phyloP scores from a whole-genome alignment of 1,140 invertebrate species.

The Drosophila varians region DNA sequence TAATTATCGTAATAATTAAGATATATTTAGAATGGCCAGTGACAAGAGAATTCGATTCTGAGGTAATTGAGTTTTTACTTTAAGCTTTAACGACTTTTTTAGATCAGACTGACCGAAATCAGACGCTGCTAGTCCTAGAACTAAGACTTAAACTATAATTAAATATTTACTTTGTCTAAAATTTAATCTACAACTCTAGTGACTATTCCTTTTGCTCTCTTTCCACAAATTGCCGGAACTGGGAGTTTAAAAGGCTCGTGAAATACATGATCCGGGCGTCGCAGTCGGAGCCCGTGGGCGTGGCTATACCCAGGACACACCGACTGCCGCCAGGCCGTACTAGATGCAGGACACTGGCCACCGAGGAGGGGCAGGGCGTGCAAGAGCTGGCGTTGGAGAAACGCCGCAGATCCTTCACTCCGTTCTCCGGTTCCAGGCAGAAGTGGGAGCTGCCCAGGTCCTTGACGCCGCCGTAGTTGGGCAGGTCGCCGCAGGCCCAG shows the following conservation, averaged over 20 bases:
- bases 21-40: conserved; percentile 6
- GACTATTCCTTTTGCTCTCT: conserved; percentile 12
- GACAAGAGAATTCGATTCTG: not conserved
- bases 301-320: conserved; percentile 61
- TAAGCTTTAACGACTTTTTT: conserved; percentile 1
- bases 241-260: conserved; percentile 39
- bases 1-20: not conserved
- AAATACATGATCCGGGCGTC: conserved; percentile 46
- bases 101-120: conserved; percentile 2
- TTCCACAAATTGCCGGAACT: conserved; percentile 48
- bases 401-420: not conserved
- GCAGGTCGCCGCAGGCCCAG: conserved; percentile 34
- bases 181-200: conserved; percentile 9
- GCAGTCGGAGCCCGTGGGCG: conserved; percentile 56
- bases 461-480: conserved; percentile 16
- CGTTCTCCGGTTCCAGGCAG: conserved; percentile 31
- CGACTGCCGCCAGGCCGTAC: conserved; percentile 46
- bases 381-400: conserved; percentile 31
- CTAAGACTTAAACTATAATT: not conserved
- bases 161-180: conserved; percentile 4
- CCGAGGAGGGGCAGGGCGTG: conserved; percentile 41
- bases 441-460: conserved; percentile 13
- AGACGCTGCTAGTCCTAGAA: not conserved
- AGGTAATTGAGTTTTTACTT: conserved; percentile 2
- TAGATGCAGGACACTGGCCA: conserved; percentile 59